Percentiles rank a stretch among this genome's conserved stretches.
These are phyloP conservation scores for Bos indicus DNA, from an alignment of 2,113 vertebrate genomes.

Conservation along the genomic window DNA sequence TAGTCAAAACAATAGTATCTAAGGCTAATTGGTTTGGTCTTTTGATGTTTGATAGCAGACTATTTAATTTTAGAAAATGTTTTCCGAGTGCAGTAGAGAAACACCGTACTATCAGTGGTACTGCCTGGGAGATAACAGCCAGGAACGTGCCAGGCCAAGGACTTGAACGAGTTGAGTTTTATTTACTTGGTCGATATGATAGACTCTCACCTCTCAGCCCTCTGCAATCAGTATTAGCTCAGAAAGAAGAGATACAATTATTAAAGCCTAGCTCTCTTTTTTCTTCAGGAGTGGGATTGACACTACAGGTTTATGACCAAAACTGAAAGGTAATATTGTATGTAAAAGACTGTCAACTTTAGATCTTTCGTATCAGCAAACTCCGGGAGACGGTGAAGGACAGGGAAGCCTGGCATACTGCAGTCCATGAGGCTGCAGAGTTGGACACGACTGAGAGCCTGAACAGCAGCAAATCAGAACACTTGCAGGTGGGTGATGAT, in stretches of 20 bases:
- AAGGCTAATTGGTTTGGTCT: background rate
- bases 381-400: accelerated
- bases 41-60: background rate
- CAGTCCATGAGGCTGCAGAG: background rate
- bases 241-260: background rate
- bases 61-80: background rate
- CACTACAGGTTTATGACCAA: background rate
- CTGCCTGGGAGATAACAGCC: background rate
- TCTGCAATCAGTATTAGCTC: background rate
- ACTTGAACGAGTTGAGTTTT: background rate
- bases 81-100: background rate
- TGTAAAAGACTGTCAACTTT: background rate
- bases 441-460: background rate
- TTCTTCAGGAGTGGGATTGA: background rate
- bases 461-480: accelerated
- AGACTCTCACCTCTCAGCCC: background rate
- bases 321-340: background rate
- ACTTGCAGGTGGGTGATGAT: background rate
- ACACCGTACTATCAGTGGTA: background rate
- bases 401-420: background rate
- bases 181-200: background rate
- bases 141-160: background rate
- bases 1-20: background rate
- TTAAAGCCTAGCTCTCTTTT: background rate
- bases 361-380: background rate